A percentile compares a stretch with the other conserved stretches of the same genome.
These are phyloP conservation scores for Dolichallabes microphthalmus DNA, from an alignment of 2,113 vertebrate genomes.

Conservation along the genomic window DNA sequence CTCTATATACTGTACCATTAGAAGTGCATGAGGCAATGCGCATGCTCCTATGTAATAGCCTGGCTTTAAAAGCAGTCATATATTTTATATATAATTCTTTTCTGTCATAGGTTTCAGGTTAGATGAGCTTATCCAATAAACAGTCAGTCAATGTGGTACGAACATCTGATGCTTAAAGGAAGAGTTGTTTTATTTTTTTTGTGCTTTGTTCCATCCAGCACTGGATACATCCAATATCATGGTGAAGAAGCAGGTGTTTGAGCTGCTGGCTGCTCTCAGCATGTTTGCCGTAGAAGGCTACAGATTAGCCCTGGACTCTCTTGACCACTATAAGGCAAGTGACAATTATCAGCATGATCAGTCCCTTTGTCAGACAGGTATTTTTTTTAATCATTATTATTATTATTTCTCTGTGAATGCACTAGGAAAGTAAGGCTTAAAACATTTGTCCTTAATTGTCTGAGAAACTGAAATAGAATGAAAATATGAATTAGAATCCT, in stretches of 20 bases:
- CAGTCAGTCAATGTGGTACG: not conserved
- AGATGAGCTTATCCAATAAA: too few relatives aligned
- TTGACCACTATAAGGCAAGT: slow-evolving; percentile 95
- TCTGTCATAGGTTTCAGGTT: slow-evolving; percentile 57
- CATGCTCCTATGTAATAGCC: not conserved
- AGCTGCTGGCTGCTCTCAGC: slow-evolving; percentile 91
- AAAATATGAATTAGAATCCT: not conserved
- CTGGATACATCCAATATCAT: slow-evolving; percentile 94
- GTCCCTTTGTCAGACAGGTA: not conserved
- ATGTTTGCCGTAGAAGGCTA: slow-evolving; percentile 90
- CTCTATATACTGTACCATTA: not conserved
- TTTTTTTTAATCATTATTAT: not conserved
- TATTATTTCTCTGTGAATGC: not conserved
- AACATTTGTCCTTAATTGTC: not conserved
- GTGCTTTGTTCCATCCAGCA: slow-evolving; percentile 70
- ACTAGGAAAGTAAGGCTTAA: not conserved
- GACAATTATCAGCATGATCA: not conserved
- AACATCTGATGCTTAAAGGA: not conserved
- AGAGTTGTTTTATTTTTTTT: slow-evolving; percentile 20
- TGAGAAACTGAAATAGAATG: not conserved
- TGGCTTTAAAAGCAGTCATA: slow-evolving; percentile 44
- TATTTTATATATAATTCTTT: slow-evolving; percentile 27
- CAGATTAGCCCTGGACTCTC: slow-evolving; percentile 83
- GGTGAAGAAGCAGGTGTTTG: slow-evolving; percentile 99
- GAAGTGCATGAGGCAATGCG: not conserved